These are phyloP conservation scores for Heliconius hermathena DNA, from an alignment of 1,140 invertebrate species.

Conservation along the genomic window DNA sequence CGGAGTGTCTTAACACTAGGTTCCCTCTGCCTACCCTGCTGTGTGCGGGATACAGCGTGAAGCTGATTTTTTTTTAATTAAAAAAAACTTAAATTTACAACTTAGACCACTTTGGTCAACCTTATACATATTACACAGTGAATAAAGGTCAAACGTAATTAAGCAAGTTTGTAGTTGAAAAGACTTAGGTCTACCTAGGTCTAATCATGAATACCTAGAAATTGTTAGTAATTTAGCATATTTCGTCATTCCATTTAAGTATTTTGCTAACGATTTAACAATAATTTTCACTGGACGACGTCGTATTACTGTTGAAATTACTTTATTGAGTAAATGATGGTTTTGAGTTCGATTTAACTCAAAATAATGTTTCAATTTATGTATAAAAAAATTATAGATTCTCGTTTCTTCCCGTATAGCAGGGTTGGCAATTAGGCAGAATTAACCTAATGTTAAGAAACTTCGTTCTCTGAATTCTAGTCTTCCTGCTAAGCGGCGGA, in stretches of 20 bases:
- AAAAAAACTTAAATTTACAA: not conserved
- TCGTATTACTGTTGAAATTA: not conserved
- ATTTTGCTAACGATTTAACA: not conserved
- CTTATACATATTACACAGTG: not conserved
- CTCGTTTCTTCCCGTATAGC: too few relatives aligned
- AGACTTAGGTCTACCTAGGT: not conserved
- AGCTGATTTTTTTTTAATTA: too few relatives aligned
- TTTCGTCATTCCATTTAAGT: not conserved
- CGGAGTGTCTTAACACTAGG: too few relatives aligned
- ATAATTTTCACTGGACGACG: not conserved
- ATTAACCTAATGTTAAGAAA: too few relatives aligned
- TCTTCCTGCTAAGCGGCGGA: too few relatives aligned
- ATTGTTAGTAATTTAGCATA: not conserved
- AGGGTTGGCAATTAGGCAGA: too few relatives aligned
- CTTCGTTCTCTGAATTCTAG: too few relatives aligned
- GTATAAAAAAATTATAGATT: too few relatives aligned
- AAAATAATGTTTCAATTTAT: too few relatives aligned
- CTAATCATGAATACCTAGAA: not conserved
- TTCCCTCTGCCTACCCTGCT: too few relatives aligned
- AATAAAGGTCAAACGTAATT: constrained; percentile 14
- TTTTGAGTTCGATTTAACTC: too few relatives aligned
- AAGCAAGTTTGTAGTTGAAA: constrained; percentile 4
- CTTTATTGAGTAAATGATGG: not conserved
- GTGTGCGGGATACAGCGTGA: too few relatives aligned
- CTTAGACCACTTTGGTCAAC: not conserved